A percentile compares a stretch with the other conserved stretches of the same genome.
These are phyloP conservation scores for Lepus americanus DNA, from an alignment of 2,113 vertebrate species.

Conservation along the genomic window DNA sequence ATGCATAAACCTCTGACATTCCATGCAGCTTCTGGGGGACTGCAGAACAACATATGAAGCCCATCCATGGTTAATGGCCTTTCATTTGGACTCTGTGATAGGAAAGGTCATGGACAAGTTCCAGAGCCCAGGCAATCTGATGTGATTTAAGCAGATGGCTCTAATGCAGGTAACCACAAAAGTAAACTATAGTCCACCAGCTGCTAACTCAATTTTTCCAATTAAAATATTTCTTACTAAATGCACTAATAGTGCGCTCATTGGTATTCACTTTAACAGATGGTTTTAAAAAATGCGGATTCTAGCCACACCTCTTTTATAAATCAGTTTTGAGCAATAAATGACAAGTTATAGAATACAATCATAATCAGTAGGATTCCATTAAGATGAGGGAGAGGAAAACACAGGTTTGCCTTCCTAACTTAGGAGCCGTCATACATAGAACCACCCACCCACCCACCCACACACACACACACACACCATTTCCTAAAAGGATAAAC, in stretches of 20 bases:
- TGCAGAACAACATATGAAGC: background rate
- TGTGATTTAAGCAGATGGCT: background rate
- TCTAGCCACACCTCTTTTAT: constrained; percentile 40
- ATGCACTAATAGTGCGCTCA: background rate
- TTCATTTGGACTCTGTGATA: background rate
- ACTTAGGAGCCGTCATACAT: background rate
- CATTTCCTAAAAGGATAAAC: background rate
- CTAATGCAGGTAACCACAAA: background rate
- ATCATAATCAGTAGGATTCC: constrained; percentile 33
- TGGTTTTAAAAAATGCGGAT: constrained; percentile 28
- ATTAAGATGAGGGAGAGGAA: constrained; percentile 21
- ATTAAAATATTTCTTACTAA: constrained; percentile 51
- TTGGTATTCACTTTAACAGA: constrained; percentile 53
- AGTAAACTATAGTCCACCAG: background rate
- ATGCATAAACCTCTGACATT: background rate
- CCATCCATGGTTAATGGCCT: background rate
- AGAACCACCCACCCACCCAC: background rate
- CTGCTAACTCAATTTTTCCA: background rate
- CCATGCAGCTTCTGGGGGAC: background rate
- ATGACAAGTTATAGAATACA: background rate
- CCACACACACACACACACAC: background rate
- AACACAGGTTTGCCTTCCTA: constrained; percentile 50
- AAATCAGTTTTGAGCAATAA: constrained; percentile 36
- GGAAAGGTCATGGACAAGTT: background rate
- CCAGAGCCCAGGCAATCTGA: background rate